These are phyloP conservation scores for Isaurus tuberculatus DNA, from an alignment of 92 coral and sea anemone species.

Conservation along the genomic window DNA sequence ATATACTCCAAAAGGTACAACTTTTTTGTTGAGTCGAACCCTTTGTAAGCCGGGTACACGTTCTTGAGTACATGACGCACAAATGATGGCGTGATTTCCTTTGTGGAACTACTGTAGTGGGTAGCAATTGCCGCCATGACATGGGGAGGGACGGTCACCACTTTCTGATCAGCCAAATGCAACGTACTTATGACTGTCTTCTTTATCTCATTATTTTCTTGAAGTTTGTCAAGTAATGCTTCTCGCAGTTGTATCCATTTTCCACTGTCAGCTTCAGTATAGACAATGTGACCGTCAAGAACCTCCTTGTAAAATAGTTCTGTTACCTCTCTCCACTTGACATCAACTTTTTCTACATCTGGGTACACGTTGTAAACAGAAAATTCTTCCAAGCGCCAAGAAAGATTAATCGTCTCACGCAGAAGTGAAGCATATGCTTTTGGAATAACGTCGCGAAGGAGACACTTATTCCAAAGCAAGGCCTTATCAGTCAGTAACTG, in stretches of 20 bases:
- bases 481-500: conserved; percentile 71
- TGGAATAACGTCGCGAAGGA: conserved; percentile 72
- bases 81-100: conserved; percentile 62
- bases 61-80: conserved; percentile 61
- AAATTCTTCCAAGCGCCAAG: not conserved
- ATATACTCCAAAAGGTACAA: conserved; percentile 69
- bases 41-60: conserved; percentile 22
- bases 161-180: conserved; percentile 32
- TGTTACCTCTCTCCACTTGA: conserved; percentile 49
- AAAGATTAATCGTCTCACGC: conserved; percentile 36
- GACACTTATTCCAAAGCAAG: conserved; percentile 75
- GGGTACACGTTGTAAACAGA: conserved; percentile 22
- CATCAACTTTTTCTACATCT: conserved; percentile 15
- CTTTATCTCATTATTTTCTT: not conserved
- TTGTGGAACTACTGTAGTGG: not conserved
- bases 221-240: conserved; percentile 32
- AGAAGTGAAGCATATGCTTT: conserved; percentile 74
- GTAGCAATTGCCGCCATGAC: conserved; percentile 42
- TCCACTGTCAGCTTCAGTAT: conserved; percentile 66
- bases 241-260: conserved; percentile 70
- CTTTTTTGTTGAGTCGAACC: conserved; percentile 46
- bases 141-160: conserved; percentile 68
- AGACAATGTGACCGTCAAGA: conserved; percentile 35
- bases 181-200: not conserved
- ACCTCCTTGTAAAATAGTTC: conserved; percentile 46